Base-by-base conservation (phyloP, 2,113 vertebrate species). In the Toxostoma redivivum region DNA sequence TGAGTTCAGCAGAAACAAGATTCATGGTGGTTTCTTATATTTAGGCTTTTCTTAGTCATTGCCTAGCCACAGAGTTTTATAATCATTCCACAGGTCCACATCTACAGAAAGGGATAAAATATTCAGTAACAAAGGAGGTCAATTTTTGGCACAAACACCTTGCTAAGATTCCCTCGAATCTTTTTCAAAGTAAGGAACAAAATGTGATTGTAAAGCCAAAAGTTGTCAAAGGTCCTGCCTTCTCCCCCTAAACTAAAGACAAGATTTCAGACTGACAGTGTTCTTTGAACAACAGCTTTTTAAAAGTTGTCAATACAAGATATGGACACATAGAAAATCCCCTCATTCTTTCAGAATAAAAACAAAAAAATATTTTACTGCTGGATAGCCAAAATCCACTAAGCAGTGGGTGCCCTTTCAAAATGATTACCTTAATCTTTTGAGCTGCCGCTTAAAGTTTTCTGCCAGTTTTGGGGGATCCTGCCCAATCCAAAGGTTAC, bases 1-100 rank as follows among this genome's bases (percentile, higher is more conserved):
- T 94, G 92, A 95, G 64, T 93, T 96, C 79, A 95, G 90, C 87
- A 95, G 90, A 90, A 96, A 92, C 35, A 70, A 15, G 28, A 90
- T 65, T 79, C 71, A 73, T 7, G 12, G 84, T n/a, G 79, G 92
- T 88, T 95, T 88, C 85, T 66, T 82, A 82, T 51, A 78, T 45
- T 83, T 80, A 83, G 40, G 35, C 12, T 88, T 93, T 58, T 76
- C 88, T 95, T 93, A 93, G 87, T 73, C 90, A 88, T n/a, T 66
- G 79, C 48, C 31, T 88, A 83, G 76, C 93, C 90, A 88, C 82
- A 21, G 53, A 45, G 38, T 86, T 83, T 86, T 78, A 72, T 19
- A 93, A 70, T 21, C 33, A 54, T 61, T 70, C 79, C 44, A 88
- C 58, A n/a, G n/a, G 45, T 70, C 73, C 73, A 69, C 65, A 65